Conservation (phyloP, 2,797 vertebrate genomes). For the Melanotaenia nigrans region DNA sequence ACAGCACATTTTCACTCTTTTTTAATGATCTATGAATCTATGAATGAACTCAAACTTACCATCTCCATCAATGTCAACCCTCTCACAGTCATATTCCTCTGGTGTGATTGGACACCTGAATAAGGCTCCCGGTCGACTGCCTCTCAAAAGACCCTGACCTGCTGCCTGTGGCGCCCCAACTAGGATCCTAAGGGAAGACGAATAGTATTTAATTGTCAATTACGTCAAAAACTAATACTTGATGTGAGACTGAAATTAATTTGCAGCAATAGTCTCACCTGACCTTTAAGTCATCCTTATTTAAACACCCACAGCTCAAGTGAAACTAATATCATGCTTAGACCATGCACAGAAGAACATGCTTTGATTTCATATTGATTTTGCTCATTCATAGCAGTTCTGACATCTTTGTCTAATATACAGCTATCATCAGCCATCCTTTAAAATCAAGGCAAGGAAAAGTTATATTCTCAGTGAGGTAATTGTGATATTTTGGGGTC, state of each 20-base stretch:
- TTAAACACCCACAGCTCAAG: slow-evolving; percentile 28
- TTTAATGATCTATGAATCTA: not conserved
- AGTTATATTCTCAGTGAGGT: slow-evolving; percentile 66
- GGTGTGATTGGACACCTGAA: slow-evolving; percentile 91
- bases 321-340: slow-evolving; percentile 9
- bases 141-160: slow-evolving; percentile 81
- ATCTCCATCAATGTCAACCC: slow-evolving; percentile 90
- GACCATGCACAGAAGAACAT: not conserved
- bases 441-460: slow-evolving; percentile 41
- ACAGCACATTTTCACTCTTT: not conserved
- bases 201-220: not conserved
- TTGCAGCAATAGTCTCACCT: slow-evolving; percentile 14
- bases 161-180: slow-evolving; percentile 91
- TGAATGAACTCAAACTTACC: slow-evolving; percentile 73
- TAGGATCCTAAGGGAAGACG: slow-evolving; percentile 84
- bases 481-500: slow-evolving; percentile 78
- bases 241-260: not conserved
- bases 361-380: slow-evolving; percentile 5
- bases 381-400: slow-evolving; percentile 18
- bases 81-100: slow-evolving; percentile 88
- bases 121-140: slow-evolving; percentile 89
- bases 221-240: not conserved
- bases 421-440: slow-evolving; percentile 21
- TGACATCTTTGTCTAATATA: not conserved
- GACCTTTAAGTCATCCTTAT: not conserved